These are phyloP conservation scores for Actenoides lindsayi DNA, from an alignment of 2,113 vertebrate genomes.

Conservation along the genomic window DNA sequence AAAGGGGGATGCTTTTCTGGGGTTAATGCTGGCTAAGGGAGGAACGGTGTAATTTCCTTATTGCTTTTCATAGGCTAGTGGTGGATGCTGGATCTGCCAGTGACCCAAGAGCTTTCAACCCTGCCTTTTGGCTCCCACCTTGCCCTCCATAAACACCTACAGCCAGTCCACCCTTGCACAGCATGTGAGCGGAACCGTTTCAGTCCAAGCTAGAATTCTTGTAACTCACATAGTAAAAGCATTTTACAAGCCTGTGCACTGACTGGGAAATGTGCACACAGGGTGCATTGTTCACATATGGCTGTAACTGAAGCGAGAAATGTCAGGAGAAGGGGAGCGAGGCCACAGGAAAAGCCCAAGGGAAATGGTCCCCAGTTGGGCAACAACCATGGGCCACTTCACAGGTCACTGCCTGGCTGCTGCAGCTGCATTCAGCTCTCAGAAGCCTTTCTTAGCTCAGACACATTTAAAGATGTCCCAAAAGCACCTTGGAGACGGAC, in stretches of 20 bases:
- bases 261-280: neutral
- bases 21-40: neutral
- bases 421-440: neutral
- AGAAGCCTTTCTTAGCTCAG: neutral
- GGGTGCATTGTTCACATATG: neutral
- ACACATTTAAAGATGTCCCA: neutral
- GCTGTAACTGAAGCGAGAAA: slow-evolving; percentile 25
- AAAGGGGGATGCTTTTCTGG: neutral
- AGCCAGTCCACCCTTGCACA: neutral
- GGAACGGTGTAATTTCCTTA: neutral
- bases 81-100: neutral
- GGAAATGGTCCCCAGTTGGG: neutral
- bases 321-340: neutral
- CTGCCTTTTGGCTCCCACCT: neutral
- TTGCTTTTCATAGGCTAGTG: neutral
- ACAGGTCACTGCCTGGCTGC: neutral
- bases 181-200: neutral
- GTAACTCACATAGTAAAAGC: neutral
- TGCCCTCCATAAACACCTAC: neutral
- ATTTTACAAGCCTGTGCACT: neutral
- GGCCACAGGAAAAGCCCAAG: neutral
- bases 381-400: neutral
- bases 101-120: neutral
- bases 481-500: neutral
- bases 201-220: neutral